Base-by-base conservation (phyloP, 2,113 vertebrate species). In the Leucopsar rothschildi region DNA sequence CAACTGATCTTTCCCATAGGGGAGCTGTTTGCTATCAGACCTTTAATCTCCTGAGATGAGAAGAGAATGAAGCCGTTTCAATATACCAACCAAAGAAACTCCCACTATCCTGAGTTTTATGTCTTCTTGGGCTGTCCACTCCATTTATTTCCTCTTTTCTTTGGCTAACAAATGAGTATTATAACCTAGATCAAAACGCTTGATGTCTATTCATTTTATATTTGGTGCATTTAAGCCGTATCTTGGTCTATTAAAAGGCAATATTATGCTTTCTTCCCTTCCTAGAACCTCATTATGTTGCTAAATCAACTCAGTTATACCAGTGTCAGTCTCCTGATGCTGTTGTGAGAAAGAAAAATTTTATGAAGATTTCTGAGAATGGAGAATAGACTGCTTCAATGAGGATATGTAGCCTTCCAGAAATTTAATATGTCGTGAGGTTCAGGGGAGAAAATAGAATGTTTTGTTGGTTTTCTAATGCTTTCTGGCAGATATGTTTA, bases 221-320 rank as follows among this genome's bases (percentile, higher is more conserved):
- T 23, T 79, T 52, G 31, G 44, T 73, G 49, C 53, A 29, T 72
- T 86, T 80, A 89, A 92, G 50, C 39, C 25, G 42, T 82, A 0
- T 71, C 59, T 88, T 81, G 27, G 59, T 88, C 63, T 92, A 90
- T 87, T 96, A 83, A 96, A 94, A 93, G 63, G 60, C 71, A 72
- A 65, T 90, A 86, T 86, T 86, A 35, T 50, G 37, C 60, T 59
- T 80, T 85, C 27, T 61, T 78, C 53, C 40, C 87, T 85, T 89
- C 84, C 59, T 1, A 0, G 88, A 85, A 59, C 56, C 37, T 96
- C 70, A 63, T 85, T 85, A 69, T 20, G 13, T 66, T 85, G 52
- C 50, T 87, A 61, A 83, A 90, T 91, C 60, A 71, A 53, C 50
- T 69, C 31, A 27, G 0, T 84, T 71, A 10, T 73, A 92, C 45